These are phyloP conservation scores for Loris lydekkerianus DNA, from an alignment of 2,797 vertebrate species.

Conservation along the genomic window DNA sequence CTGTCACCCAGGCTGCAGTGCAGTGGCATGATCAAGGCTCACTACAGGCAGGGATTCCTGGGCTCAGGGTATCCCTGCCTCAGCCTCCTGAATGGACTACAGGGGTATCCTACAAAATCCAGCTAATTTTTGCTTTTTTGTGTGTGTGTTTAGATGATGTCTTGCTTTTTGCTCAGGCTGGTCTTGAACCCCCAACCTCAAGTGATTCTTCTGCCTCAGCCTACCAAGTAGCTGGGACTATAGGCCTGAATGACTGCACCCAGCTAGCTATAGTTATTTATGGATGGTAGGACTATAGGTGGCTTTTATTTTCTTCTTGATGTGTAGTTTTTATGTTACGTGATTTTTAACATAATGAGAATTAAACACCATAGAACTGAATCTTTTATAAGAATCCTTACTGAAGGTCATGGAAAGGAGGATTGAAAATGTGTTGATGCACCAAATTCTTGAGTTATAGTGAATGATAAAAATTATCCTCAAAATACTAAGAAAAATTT, in stretches of 20 bases:
- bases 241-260: neutral
- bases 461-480: neutral
- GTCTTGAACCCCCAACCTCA: neutral
- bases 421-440: neutral
- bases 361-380: neutral
- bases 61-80: neutral
- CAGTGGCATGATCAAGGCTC: neutral
- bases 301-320: neutral
- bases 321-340: neutral
- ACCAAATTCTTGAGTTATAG: neutral
- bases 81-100: neutral
- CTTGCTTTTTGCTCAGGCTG: neutral
- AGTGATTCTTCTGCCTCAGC: neutral
- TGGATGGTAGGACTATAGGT: neutral
- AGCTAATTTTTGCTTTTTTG: neutral
- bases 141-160: neutral
- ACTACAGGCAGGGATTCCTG: neutral
- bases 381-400: neutral
- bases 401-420: neutral
- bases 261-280: no score
- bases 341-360: conserved; percentile 12
- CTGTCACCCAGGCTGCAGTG: neutral
- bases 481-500: neutral
- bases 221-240: neutral
- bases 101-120: neutral